Base-by-base conservation (phyloP, 2,888 invertebrate species). In the Holacanthella duospinosa region DNA sequence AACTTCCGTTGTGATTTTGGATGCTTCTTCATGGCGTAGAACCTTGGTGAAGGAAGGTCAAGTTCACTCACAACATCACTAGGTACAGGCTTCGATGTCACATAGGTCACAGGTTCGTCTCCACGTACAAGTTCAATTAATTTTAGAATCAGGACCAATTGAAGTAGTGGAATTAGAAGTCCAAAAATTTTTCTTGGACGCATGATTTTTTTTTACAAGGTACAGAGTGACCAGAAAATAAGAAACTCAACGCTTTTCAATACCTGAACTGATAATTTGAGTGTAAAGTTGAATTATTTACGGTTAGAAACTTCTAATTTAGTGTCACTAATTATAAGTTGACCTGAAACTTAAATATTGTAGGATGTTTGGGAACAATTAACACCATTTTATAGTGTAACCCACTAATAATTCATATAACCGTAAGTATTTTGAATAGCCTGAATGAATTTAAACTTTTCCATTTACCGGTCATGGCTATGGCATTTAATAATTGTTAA, bases 71-170 rank as follows among this genome's bases (percentile, higher is more conserved):
- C 28, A 55, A 4, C 28, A 26, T 55, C 55, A 21, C 21, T 19
- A 3, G 3, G 12, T 24, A 26, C 3, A 19, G n/a, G 4, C 6
- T 4, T 26, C 4, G 12, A 6, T 2, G 24, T 44, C 43, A 59
- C 59, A 44, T 59, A 59, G n/a, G 4, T 21, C 26, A 59, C 3
- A 6, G 9, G 9, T 3, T 26, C 19, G 4, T 27, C 55, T 25
- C 59, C 59, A 36, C 36, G 59, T 4, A 59, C 36, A 9, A 59
- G 44, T 27, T 72, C 72, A 24, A 72, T 66, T 21, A 72, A 56
- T 59, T 72, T 72, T 6, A 72, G 48, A 29, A 72, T 55, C 29
- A 72, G 62, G 16, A 72, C 65, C 27, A 72, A 63, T 61, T 72
- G 72, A 2, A 66, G 53, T 16, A 72, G 56, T 0, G 70, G 68